A percentile compares a stretch with the other conserved stretches of the same genome.
phyloP scores from a whole-genome alignment of 2,888 invertebrate genomes.

The Drosophila gaucha region DNA sequence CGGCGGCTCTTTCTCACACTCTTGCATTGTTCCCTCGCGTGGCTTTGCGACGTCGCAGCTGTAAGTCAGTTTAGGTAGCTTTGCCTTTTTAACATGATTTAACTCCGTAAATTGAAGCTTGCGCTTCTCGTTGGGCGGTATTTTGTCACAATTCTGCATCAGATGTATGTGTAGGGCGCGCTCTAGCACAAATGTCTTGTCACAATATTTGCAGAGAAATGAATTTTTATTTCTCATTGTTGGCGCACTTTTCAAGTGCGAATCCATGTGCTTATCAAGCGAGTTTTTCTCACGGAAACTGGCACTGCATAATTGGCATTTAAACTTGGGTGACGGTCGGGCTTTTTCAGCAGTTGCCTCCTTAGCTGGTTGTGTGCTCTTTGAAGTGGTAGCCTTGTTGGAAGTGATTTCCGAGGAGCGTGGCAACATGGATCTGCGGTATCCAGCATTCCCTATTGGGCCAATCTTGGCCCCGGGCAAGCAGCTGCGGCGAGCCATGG shows the following conservation, averaged over 20 bases:
- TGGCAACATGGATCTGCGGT: slow-evolving; percentile 28
- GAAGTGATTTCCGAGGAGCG: slow-evolving; percentile 21
- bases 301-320: slow-evolving; percentile 68
- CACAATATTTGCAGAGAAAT: slow-evolving; percentile 78
- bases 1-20: not conserved
- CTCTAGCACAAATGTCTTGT: slow-evolving; percentile 80
- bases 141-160: slow-evolving; percentile 81
- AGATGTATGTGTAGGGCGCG: slow-evolving; percentile 81
- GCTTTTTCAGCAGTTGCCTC: not conserved
- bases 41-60: slow-evolving; percentile 5
- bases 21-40: slow-evolving; percentile 28
- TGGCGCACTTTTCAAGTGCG: slow-evolving; percentile 43
- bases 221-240: slow-evolving; percentile 14
- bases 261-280: slow-evolving; percentile 73
- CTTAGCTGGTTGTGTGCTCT: not conserved
- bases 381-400: not conserved
- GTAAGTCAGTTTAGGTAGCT: slow-evolving; percentile 63
- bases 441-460: not conserved
- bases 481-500: slow-evolving; percentile 50
- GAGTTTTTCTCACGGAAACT: slow-evolving; percentile 67
- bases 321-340: slow-evolving; percentile 8
- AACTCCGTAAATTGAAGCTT: slow-evolving; percentile 79
- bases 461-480: slow-evolving; percentile 38
- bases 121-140: slow-evolving; percentile 81
- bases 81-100: slow-evolving; percentile 78